These are phyloP conservation scores for Mus caroli DNA, from an alignment of 2,797 vertebrate genomes.

Conservation along the genomic window DNA sequence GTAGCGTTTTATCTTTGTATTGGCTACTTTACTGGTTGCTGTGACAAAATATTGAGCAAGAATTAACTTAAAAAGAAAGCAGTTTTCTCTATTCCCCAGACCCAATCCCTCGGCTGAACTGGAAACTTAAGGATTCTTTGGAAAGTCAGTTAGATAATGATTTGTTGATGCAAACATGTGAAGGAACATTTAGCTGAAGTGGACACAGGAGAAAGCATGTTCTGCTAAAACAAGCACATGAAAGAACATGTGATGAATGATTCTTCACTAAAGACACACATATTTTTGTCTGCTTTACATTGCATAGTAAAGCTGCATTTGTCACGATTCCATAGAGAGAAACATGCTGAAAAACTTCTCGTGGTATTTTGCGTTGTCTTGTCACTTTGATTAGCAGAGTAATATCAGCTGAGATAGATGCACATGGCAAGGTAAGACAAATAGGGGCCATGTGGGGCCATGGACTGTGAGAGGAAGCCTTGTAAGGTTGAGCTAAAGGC, in stretches of 20 bases:
- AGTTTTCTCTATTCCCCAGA: neutral
- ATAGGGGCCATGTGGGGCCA: too few relatives aligned
- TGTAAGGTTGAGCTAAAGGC: too few relatives aligned
- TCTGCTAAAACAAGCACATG: neutral
- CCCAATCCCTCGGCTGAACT: neutral
- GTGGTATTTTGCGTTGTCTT: neutral
- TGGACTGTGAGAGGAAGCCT: too few relatives aligned
- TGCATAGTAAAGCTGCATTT: neutral
- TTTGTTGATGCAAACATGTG: too few relatives aligned
- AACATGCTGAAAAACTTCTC: neutral
- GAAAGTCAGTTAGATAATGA: too few relatives aligned
- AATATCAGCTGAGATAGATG: too few relatives aligned
- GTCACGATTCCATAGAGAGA: neutral
- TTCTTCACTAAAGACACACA: neutral
- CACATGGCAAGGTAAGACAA: too few relatives aligned
- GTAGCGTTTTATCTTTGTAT: neutral
- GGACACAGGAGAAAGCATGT: neutral
- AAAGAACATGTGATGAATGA: neutral
- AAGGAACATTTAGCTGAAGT: neutral
- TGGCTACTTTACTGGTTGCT: neutral
- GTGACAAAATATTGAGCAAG: neutral
- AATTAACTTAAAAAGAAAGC: neutral
- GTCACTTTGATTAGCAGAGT: too few relatives aligned
- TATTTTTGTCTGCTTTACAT: neutral
- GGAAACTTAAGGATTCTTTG: too few relatives aligned